Evolutionary conservation across 2,113 vertebrate genomes (phyloP).

Genomic region (Sinocyclocheilus grahami): DNA sequence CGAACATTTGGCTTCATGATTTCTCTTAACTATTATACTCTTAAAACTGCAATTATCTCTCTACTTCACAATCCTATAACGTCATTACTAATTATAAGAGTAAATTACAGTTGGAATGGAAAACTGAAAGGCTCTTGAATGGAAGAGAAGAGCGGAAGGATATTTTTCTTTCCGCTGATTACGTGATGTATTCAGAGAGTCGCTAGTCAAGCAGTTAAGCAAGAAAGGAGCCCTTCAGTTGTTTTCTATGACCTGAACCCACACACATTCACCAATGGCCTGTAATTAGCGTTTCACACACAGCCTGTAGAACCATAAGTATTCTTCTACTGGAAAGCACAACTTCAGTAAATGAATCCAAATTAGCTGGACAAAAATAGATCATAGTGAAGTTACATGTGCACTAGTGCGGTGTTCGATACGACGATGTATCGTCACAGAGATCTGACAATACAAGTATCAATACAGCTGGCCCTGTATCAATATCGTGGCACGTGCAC

Average conservation of each 20-base stretch:
- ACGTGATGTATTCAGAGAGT: neutral
- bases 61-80: neutral
- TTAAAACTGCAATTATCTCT: conserved; percentile 10
- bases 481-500: too few species aligned
- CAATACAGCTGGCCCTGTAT: too few species aligned
- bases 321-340: neutral
- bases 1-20: neutral
- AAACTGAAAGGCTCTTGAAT: neutral
- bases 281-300: neutral
- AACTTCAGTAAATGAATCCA: conserved; percentile 8
- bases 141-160: neutral
- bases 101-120: neutral
- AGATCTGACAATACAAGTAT: too few species aligned
- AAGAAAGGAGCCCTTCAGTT: neutral
- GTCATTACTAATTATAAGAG: conserved; percentile 7
- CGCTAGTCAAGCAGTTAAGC: neutral
- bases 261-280: neutral
- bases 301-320: neutral
- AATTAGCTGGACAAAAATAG: neutral
- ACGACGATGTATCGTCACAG: too few species aligned
- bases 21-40: neutral
- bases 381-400: neutral
- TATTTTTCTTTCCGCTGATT: neutral
- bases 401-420: neutral
- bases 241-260: conserved; percentile 14